phyloP scores from a whole-genome alignment of 2,113 vertebrate species.

The Athene cunicularia region DNA sequence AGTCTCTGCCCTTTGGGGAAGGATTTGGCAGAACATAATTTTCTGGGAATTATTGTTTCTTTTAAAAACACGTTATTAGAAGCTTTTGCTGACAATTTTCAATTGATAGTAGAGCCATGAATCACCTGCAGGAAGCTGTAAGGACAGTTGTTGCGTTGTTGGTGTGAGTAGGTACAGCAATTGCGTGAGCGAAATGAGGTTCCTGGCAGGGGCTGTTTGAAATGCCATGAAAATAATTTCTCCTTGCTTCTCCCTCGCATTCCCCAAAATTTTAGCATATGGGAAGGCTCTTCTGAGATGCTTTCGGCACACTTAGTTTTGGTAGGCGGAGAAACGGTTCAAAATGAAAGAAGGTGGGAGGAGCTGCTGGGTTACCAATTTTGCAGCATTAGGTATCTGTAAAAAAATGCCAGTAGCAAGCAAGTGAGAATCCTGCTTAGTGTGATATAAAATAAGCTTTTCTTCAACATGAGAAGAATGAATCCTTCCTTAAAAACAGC shows the following conservation, averaged over 20 bases:
- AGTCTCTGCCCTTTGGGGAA: neutral
- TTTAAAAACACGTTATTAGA: neutral
- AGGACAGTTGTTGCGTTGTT: neutral
- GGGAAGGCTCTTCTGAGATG: neutral
- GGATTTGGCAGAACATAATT: neutral
- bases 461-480: neutral
- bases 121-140: neutral
- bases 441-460: neutral
- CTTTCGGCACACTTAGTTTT: neutral
- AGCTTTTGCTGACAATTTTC: neutral
- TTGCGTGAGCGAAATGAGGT: rapidly evolving
- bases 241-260: neutral
- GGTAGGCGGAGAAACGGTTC: neutral
- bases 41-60: neutral
- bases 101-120: neutral
- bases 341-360: slow-evolving; percentile 23
- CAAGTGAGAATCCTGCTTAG: neutral
- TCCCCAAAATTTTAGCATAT: neutral
- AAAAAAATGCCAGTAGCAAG: neutral
- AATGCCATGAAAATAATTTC: neutral
- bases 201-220: neutral
- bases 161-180: neutral
- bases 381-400: neutral
- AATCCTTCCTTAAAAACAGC: neutral
- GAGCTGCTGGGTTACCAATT: slow-evolving; percentile 1